Percentiles rank a stretch among this genome's conserved stretches.
Evolutionary conservation across 2,888 invertebrate species (phyloP).

Genomic region (Lepeophtheirus nordmannii): DNA sequence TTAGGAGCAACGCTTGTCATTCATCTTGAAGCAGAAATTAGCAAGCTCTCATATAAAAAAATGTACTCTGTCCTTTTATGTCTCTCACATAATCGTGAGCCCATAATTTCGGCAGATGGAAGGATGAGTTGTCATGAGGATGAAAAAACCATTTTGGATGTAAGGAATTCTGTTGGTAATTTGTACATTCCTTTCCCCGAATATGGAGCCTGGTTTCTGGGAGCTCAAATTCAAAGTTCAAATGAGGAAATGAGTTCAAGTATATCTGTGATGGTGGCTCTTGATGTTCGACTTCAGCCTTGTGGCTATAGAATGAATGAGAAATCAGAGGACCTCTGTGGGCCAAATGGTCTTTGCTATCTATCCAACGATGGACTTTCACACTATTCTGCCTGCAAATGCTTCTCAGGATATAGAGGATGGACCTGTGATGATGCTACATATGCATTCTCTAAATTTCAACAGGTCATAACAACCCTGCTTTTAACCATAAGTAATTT

Average conservation of each 20-base stretch:
- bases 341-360: constrained; percentile 38
- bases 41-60: constrained; percentile 27
- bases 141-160: constrained; percentile 7
- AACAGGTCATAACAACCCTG: constrained; percentile 13
- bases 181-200: constrained; percentile 37
- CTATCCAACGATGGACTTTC: constrained; percentile 38
- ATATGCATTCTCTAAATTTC: not conserved
- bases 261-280: constrained; percentile 34
- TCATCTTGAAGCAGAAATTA: constrained; percentile 34
- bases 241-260: constrained; percentile 27
- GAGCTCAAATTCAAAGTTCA: constrained; percentile 35
- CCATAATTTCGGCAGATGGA: not conserved
- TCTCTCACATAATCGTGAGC: constrained; percentile 9
- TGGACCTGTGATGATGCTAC: constrained; percentile 22
- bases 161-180: not conserved
- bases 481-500: constrained; percentile 36
- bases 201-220: constrained; percentile 38
- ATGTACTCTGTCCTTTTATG: not conserved
- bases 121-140: constrained; percentile 3
- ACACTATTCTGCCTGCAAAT: constrained; percentile 37
- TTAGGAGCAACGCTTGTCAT: constrained; percentile 39
- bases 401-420: constrained; percentile 32
- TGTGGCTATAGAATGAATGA: constrained; percentile 30
- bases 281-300: constrained; percentile 36
- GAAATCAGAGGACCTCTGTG: constrained; percentile 30